Conservation (phyloP, 2,113 vertebrate species). For the Formicarius rufipectus region DNA sequence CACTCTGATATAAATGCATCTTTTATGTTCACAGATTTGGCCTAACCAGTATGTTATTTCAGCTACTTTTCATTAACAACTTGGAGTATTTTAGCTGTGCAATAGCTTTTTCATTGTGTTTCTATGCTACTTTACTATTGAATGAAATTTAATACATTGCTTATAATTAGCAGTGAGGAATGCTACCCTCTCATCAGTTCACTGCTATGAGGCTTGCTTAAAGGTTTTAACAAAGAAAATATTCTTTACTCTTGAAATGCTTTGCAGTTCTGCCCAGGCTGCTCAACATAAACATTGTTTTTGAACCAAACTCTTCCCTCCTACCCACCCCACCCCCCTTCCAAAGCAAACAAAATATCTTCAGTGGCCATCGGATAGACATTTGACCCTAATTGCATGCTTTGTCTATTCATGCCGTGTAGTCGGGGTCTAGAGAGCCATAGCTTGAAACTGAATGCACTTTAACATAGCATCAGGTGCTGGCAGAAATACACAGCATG, state of each 20-base stretch:
- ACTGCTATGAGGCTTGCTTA: slow-evolving; percentile 22
- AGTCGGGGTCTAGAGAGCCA: neutral
- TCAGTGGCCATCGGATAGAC: slow-evolving; percentile 40
- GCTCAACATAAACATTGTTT: slow-evolving; percentile 59
- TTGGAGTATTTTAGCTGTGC: slow-evolving; percentile 40
- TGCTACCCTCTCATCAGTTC: slow-evolving; percentile 58
- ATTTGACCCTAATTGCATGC: slow-evolving; percentile 34
- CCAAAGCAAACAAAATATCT: slow-evolving; percentile 48
- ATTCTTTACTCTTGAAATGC: slow-evolving; percentile 38
- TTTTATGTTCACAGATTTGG: slow-evolving; percentile 44
- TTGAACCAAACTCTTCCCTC: slow-evolving; percentile 5
- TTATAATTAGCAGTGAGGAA: slow-evolving; percentile 61
- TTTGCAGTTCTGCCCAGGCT: neutral
- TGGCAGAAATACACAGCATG: slow-evolving; percentile 1
- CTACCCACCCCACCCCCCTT: no score
- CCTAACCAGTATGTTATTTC: slow-evolving; percentile 47
- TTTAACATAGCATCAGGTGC: slow-evolving; percentile 27
- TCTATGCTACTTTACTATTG: slow-evolving; percentile 31
- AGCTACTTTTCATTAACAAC: slow-evolving; percentile 63
- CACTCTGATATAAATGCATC: slow-evolving; percentile 36
- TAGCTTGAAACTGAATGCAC: slow-evolving; percentile 6
- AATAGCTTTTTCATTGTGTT: slow-evolving; percentile 55
- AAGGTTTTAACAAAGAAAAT: slow-evolving; percentile 66
- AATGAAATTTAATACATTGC: slow-evolving; percentile 63
- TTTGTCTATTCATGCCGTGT: slow-evolving; percentile 21